Base-by-base conservation (phyloP, 2,113 vertebrate genomes). In the Apodemus sylvaticus region DNA sequence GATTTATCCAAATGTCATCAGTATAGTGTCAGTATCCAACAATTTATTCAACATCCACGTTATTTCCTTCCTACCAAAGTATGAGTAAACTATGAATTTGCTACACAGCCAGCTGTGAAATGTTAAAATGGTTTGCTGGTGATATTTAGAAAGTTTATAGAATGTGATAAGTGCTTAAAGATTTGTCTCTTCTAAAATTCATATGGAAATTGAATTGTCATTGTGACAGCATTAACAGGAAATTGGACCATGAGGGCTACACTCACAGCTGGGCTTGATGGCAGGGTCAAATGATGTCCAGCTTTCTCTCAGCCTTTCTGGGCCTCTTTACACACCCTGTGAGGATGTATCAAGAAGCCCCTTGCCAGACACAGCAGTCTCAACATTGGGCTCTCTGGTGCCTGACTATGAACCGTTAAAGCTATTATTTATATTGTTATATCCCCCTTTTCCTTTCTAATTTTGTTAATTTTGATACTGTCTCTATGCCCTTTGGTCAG, bases 41-140 rank as follows among this genome's bases (percentile, higher is more conserved):
- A 76, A 79, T 77, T 45, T 48, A 19, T 26, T 34, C 64, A 64
- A 79, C 66, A 6, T 74, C 34, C 39, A 91, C 1, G 29, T 42
- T 29, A 71, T 79, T 70, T 94, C 11, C 55, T 85, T 66, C 14
- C 2, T 79, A 17, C 77, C n/a, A 94, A 53, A 11, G 10, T 4
- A 70, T 22, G n/a, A 90, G 19, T 70, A 87, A 86, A 78, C 20
- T n/a, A 87, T 87, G 11, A 87, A 94, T 95, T 87, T 90, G 11
- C 22, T 34, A 83, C 3, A 86, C 17, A 11, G 71, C 1, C 64
- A 11, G 89, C 22, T 68, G 31, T 13, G 13, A 17, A 95, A 58
- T 6, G 7, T 14, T 79, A 17, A 3, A 24, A 76, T 81, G 29
- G 58, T 36, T 29, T 31, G 64, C 39, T 73, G 13, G 76, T 24